Evolutionary conservation across 2,797 vertebrate species (phyloP), one percentile per base, ranked within the genome.

Genomic region (Cheirogaleus major): DNA sequence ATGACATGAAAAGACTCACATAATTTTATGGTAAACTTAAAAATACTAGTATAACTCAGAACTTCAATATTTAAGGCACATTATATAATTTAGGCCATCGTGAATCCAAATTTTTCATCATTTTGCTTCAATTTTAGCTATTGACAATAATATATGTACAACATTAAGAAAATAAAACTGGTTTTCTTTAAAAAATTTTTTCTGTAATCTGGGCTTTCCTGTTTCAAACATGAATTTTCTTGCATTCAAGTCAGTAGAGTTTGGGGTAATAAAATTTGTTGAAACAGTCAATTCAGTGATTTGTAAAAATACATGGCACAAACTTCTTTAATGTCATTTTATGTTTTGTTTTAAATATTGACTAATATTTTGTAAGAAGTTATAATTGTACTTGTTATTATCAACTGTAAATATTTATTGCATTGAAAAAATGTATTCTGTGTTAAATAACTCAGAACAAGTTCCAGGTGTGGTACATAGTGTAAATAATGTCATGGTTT

Each of bases 371-470:
- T 78, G 79, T 96, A 79, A 97, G 96, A 79, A 98, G 97, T 61
- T 82, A 52, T 97, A 89, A 96, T 48, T 91, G 95, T 81, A 90
- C 81, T 90, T 97, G 94, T 97, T 98, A 95, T 13, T 96, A 96
- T 97, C 91, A 95, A 45, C 88, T 87, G 57, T 95, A 85, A 98
- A 96, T 97, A 98, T 94, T 97, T 98, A 96, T 97, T 97, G 93
- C 57, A 95, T 95, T 97, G 88, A 97, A 93, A 98, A 98, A 97
- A 65, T 96, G 95, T 97, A 69, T 57, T 97, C 65, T 93, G 78
- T 91, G 88, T 95, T 97, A 95, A 97, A 95, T 90, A 98, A 96
- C 80, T 97, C 61, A 92, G 95, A 96, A 97, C 78, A 97, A 91
- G 93, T 94, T 87, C 93, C 87, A 95, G 95, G 93, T 97, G 61